Base-by-base conservation (phyloP, 1,140 invertebrate genomes). In the Radopholus similis region DNA sequence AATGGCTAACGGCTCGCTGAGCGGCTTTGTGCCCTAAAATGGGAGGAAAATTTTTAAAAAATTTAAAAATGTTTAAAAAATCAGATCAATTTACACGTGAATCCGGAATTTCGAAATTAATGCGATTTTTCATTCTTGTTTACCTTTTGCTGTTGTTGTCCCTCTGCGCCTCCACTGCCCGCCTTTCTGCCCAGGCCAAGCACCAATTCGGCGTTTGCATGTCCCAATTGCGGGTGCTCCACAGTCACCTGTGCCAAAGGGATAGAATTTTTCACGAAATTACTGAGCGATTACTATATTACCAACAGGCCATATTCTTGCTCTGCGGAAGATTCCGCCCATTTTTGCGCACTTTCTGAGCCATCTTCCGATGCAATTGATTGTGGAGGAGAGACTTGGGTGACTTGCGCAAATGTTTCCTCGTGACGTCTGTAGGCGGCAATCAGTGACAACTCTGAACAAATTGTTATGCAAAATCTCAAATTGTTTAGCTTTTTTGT, bases 391-490 rank as follows among this genome's bases (percentile, higher is more conserved):
- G 47, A 40, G 23, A 49, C 58, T 8, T 44, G 35, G 11, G 26
- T 59, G 13, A 72, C 42, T 23, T 44, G 32, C 28, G 55, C 49
- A 34, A 40, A 55, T 23, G 66, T 40, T 23, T 64, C 38, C 13
- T 76, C 65, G 40, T 76, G 75, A 34, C 64, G 55, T 53, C 58
- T 35, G 65, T 78, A 76, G 18, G 58, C 54, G 56, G 65, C 26
- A 8, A 76, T 59, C 8, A 76, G 28, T 0, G 74, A 77, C 11
- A 76, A 32, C 5, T 72, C 57, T 38, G 5, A n/a, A 23, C 15
- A 49, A 62, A 26, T 51, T 23, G 30, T n/a, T n/a, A 51, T 21
- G n/a, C 18, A 26, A 47, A 51, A 51, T 21, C 30, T 21, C 44
- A 18, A 23, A 37, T 9, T 42, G 15, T 8, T 60, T 15, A 23